Percentiles rank a stretch among this genome's conserved stretches.
Conservation (phyloP, 2,113 vertebrate genomes). For the Dendrocopos noguchii region DNA sequence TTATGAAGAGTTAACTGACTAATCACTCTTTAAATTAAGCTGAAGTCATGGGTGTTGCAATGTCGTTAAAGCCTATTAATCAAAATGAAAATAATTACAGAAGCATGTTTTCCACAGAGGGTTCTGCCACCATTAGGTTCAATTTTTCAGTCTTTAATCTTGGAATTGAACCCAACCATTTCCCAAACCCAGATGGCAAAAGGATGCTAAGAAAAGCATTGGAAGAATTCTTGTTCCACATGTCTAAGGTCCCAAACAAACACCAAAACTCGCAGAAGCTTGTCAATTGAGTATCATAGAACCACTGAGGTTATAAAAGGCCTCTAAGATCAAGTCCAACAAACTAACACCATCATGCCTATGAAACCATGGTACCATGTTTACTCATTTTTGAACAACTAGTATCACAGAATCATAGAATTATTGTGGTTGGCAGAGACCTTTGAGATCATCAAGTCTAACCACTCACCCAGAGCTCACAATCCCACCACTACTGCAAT, state of each 20-base stretch:
- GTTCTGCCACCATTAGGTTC: constrained; percentile 62
- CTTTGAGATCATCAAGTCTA: too few species aligned
- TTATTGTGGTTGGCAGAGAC: too few species aligned
- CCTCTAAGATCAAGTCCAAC: too few species aligned
- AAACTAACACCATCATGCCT: too few species aligned
- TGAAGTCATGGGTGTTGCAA: constrained; percentile 9
- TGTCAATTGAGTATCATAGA: not conserved
- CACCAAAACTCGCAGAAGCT: not conserved
- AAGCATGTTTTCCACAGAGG: constrained; percentile 57
- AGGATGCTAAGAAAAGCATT: not conserved
- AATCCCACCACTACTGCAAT: too few species aligned
- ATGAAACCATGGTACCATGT: too few species aligned
- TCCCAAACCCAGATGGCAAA: constrained; percentile 56
- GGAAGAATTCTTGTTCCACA: not conserved
- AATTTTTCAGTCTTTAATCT: constrained; percentile 72
- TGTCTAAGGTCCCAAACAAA: not conserved
- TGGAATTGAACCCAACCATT: constrained; percentile 63
- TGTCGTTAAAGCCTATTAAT: constrained; percentile 48
- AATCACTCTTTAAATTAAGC: constrained; percentile 25
- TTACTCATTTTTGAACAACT: too few species aligned
- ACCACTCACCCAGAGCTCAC: too few species aligned
- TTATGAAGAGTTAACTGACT: not conserved
- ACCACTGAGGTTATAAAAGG: too few species aligned
- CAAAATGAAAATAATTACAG: constrained; percentile 60
- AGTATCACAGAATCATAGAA: too few species aligned